Base-by-base conservation (phyloP, 2,888 invertebrate species). In the Bedellia somnulentella region DNA sequence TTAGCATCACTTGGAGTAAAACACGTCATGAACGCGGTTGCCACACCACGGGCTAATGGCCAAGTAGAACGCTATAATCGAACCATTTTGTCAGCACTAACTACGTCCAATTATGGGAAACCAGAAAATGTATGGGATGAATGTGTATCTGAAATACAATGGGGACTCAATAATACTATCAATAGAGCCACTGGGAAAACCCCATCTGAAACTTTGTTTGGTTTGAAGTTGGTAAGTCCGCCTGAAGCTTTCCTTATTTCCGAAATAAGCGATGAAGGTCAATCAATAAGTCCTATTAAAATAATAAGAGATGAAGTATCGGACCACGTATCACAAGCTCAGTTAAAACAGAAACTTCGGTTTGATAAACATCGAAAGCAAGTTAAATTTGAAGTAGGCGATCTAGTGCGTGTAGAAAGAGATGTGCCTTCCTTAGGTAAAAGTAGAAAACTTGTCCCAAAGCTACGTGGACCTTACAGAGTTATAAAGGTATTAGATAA, bases 151-250 rank as follows among this genome's bases (percentile, higher is more conserved):
- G 11, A 21, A 2, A 5, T 28, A 5, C 28, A 28, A 21, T 18
- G 28, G 28, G 28, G 28, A 2, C 11, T 28, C n/a, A 28, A 28
- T 9, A 28, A 28, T n/a, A 28, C 21, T 4, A 3, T 28, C 9
- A 28, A 28, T 5, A 31, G 30, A 25, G 40, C 22, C 13, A 39
- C 39, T 3, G 42, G 5, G 32, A 32, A 16, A 37, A 38, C 17
- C 18, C 32, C 40, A 8, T 15, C 36, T 2, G 34, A 39, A 17
- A 32, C 49, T 8, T 33, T 80, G n/a, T 49, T 50, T 2, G 40
- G 51, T 24, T 40, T 32, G 10, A 30, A 30, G 12, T 15, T 32
- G 10, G 27, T 16, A 3, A 15, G 29, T 1, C 21, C 18, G 18
- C 4, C 24, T 5, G 29, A 29, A 15, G 16, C 17, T 9, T 13